These are phyloP conservation scores for Myotis myotis DNA, from an alignment of 2,797 vertebrate genomes.

Conservation along the genomic window DNA sequence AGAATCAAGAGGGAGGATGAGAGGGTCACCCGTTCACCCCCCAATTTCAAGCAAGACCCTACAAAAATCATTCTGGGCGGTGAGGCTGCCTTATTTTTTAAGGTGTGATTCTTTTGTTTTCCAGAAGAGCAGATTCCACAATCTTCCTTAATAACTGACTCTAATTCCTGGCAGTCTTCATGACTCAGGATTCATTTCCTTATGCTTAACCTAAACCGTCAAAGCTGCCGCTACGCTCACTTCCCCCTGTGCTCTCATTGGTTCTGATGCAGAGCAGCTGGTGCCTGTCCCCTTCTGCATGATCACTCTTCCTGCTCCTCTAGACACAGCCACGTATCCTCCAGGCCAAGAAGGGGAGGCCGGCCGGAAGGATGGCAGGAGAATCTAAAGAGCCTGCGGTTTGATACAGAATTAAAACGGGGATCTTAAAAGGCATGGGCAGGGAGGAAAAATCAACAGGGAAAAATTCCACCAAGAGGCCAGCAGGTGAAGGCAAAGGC, in stretches of 20 bases:
- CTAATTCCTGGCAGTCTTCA: neutral
- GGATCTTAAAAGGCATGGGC: neutral
- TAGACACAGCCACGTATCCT: neutral
- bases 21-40: neutral
- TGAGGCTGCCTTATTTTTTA: neutral
- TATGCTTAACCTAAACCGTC: neutral
- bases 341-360: neutral
- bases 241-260: neutral
- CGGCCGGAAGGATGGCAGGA: neutral
- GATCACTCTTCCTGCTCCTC: neutral
- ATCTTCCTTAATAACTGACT: neutral
- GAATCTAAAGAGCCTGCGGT: neutral
- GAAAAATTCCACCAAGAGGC: neutral
- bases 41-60: neutral
- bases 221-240: neutral
- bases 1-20: neutral
- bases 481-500: neutral
- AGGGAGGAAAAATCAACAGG: neutral
- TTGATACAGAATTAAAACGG: neutral
- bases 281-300: neutral
- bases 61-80: neutral
- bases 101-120: neutral
- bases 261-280: neutral
- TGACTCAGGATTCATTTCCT: slow-evolving; percentile 24
- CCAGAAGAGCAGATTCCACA: neutral